Percentiles rank a stretch among this genome's conserved stretches.
These are phyloP conservation scores for Tokudaia tokunoshimensis DNA, from an alignment of 2,797 vertebrate species.

Conservation along the genomic window DNA sequence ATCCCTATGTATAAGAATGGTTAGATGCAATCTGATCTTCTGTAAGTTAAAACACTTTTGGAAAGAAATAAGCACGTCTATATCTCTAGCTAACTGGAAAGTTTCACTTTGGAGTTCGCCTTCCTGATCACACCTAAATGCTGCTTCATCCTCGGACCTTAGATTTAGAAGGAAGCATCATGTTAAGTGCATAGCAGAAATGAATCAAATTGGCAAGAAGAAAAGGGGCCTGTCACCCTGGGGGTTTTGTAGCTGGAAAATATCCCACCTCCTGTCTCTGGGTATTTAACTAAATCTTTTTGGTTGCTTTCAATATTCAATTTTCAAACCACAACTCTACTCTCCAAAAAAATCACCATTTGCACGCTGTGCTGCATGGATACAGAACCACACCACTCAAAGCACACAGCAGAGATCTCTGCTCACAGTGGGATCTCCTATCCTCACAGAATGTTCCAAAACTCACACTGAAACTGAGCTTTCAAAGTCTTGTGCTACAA, in stretches of 20 bases:
- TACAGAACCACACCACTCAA: too few species aligned
- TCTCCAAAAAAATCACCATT: not conserved
- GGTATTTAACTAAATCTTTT: conserved; percentile 21
- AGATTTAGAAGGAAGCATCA: conserved; percentile 24
- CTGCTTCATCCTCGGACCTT: conserved; percentile 40
- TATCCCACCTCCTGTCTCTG: conserved; percentile 61
- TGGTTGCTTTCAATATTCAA: not conserved
- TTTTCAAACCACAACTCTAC: conserved; percentile 66
- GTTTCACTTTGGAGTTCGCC: not conserved
- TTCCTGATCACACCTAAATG: not conserved
- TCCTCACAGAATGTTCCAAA: conserved; percentile 12
- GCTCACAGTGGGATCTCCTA: not conserved
- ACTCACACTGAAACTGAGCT: not conserved
- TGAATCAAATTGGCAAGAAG: conserved; percentile 42
- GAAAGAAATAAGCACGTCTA: conserved; percentile 7
- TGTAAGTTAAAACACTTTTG: not conserved
- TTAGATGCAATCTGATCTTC: conserved; percentile 43
- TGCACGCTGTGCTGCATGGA: rapidly evolving
- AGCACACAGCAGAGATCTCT: not conserved
- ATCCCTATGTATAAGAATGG: not conserved
- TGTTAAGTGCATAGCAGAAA: conserved; percentile 55
- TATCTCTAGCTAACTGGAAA: rapidly evolving
- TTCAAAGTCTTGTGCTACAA: not conserved
- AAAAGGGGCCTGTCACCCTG: conserved; percentile 37
- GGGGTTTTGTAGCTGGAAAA: conserved; percentile 45